These are phyloP conservation scores for Paracanthobrama guichenoti DNA, from an alignment of 2,113 vertebrate species.

Conservation along the genomic window DNA sequence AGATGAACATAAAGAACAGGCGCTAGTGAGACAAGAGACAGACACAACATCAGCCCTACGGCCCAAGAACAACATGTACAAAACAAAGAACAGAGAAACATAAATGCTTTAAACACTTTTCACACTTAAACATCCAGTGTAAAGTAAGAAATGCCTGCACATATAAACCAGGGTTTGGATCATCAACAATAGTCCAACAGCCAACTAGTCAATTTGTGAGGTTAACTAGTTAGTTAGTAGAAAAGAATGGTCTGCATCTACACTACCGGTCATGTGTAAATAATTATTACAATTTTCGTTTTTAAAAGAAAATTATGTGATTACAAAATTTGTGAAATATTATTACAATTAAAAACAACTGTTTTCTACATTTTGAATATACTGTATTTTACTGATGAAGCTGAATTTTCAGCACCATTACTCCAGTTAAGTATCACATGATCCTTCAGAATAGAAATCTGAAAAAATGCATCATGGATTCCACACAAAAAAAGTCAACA, in stretches of 20 bases:
- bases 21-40: background rate
- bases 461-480: too few species aligned
- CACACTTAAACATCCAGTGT: background rate
- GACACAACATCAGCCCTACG: background rate
- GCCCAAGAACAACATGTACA: background rate
- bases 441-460: too few species aligned
- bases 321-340: too few species aligned
- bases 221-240: background rate
- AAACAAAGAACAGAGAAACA: background rate
- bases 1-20: conserved; percentile 5
- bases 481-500: too few species aligned
- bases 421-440: too few species aligned
- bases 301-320: too few species aligned
- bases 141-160: background rate
- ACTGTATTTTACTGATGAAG: too few species aligned
- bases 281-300: too few species aligned
- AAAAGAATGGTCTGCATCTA: background rate
- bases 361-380: too few species aligned
- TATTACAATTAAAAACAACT: too few species aligned
- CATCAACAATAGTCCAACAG: background rate
- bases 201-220: background rate
- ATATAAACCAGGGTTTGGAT: background rate
- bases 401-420: too few species aligned
- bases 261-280: too few species aligned
- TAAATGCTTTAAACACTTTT: background rate